These are phyloP conservation scores for Chaetoderma sp. DNA, from an alignment of 2,888 invertebrate species.

Conservation along the genomic window DNA sequence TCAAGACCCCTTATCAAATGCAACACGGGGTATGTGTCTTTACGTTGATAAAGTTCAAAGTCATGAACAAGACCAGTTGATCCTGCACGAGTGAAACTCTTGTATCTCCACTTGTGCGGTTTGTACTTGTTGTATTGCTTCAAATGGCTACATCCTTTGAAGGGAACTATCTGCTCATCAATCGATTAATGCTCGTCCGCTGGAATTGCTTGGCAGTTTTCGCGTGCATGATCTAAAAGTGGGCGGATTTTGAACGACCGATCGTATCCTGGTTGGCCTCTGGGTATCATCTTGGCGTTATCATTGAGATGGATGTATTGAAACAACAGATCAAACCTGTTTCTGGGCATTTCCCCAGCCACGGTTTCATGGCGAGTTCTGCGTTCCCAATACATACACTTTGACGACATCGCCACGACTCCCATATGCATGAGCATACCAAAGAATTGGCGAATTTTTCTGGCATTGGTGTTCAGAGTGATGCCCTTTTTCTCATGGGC, in stretches of 20 bases:
- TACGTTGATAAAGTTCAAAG: constrained; percentile 29
- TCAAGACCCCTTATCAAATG: not conserved
- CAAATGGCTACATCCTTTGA: constrained; percentile 26
- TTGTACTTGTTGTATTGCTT: constrained; percentile 35
- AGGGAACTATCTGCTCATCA: constrained; percentile 35
- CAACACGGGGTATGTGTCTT: not conserved
- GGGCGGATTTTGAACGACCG: constrained; percentile 33
- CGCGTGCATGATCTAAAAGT: constrained; percentile 21
- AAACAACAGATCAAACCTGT: constrained; percentile 24
- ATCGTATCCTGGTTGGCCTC: constrained; percentile 22
- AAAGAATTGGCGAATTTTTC: constrained; percentile 18
- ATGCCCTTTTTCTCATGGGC: constrained; percentile 21
- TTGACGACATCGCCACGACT: constrained; percentile 13
- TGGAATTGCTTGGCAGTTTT: constrained; percentile 19
- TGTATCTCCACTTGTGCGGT: constrained; percentile 34
- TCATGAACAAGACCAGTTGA: constrained; percentile 27
- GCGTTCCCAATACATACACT: constrained; percentile 15
- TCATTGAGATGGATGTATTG: constrained; percentile 37
- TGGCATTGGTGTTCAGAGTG: constrained; percentile 15
- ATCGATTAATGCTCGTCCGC: constrained; percentile 20
- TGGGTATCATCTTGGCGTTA: constrained; percentile 18
- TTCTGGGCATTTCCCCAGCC: constrained; percentile 12
- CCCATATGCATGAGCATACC: constrained; percentile 26
- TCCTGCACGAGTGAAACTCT: constrained; percentile 20
- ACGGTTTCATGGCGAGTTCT: not conserved